Evolutionary conservation across 2,113 vertebrate species (phyloP), one percentile per base, ranked within the genome.

Genomic region (Tamias sibiricus): DNA sequence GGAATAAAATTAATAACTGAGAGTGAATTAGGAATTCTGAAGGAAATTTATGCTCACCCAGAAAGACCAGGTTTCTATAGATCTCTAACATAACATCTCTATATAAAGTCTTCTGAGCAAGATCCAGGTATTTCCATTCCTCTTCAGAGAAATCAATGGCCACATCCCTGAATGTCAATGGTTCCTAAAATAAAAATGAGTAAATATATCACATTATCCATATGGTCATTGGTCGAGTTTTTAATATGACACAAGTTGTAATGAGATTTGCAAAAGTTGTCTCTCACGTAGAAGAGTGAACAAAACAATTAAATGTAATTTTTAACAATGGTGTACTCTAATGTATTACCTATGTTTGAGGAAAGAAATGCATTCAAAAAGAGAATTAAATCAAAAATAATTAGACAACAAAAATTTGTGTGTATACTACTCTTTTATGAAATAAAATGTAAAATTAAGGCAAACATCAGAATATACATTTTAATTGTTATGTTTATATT

Each of bases 51-150:
- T 17, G 2, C 76, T 81, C 32, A 91, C 89, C 89, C 47, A 81
- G 24, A 47, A 52, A 81, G 62, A 75, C 68, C 68, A 92, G 35
- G 69, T 82, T 86, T 37, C 69, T 6, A 0, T 72, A 82, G 30
- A 85, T 77, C 91, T 91, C 93, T 19, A 77, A 0, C 74, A 83
- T 92, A 79, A 96, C 91, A 4, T 93, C 95, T 16, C 35, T 52
- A 66, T 86, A 96, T 17, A 76, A 19, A 6, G 19, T 59, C 74
- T 0, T 4, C 88, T 75, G 90, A 52, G 74, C 26, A 24, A 35
- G 24, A 10, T 71, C n/a, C 91, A 96, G 88, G 69, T 66, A 89
- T 1, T 76, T 74, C 87, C 74, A 82, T 49, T 89, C 95, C 35
- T 92, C 91, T 20, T 13, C 26, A 42, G 74, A 96, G 37, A 87